Evolutionary conservation across 1,140 invertebrate species (phyloP).

Genomic region (Bombus cullumanus): DNA sequence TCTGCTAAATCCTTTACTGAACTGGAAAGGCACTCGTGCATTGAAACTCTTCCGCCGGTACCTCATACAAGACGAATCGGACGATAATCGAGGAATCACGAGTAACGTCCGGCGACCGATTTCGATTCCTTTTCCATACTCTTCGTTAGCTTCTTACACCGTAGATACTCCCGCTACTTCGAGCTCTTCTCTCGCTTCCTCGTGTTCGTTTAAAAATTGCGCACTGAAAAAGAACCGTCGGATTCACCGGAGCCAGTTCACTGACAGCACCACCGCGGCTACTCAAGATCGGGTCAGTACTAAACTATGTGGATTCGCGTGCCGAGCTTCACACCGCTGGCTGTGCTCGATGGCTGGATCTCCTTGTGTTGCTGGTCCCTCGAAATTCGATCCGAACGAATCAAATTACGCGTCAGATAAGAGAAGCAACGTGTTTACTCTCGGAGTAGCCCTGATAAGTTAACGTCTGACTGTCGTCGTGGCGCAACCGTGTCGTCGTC

Average conservation of each 20-base stretch:
- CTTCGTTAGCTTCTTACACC: background rate
- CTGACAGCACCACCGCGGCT: background rate
- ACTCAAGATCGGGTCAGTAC: background rate
- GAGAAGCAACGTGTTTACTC: conserved; percentile 20
- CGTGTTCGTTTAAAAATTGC: background rate
- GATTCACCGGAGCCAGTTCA: conserved; percentile 7
- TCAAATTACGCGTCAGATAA: background rate
- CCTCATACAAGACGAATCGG: background rate
- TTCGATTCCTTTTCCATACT: background rate
- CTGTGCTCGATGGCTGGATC: background rate
- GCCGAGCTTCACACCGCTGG: background rate
- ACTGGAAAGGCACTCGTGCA: conserved; percentile 18
- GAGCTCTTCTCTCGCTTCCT: too few species aligned
- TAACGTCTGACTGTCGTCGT: conserved; percentile 50
- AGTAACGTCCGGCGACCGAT: background rate
- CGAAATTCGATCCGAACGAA: conserved; percentile 3
- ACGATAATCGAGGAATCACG: background rate
- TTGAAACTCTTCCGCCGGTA: background rate
- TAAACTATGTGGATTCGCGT: background rate
- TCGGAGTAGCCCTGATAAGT: conserved; percentile 31
- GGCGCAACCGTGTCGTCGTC: conserved; percentile 80
- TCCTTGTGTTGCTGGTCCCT: background rate
- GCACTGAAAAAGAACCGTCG: background rate
- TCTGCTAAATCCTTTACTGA: background rate
- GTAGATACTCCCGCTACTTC: too few species aligned